phyloP scores from a whole-genome alignment of 2,113 vertebrate species.

The Parotia lawesii region DNA sequence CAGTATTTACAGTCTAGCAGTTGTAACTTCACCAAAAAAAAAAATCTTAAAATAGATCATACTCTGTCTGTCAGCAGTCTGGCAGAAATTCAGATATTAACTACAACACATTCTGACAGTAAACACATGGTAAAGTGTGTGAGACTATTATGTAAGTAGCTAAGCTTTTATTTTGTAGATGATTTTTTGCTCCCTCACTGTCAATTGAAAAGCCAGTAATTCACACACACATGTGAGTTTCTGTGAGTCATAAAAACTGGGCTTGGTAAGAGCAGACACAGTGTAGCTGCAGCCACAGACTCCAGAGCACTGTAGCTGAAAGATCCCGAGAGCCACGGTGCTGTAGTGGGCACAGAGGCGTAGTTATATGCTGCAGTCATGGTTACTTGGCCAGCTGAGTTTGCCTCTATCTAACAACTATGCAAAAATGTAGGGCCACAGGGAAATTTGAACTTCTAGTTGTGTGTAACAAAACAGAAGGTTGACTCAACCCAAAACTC shows the following conservation, averaged over 20 bases:
- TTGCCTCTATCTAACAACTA: not conserved
- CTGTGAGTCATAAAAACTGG: slow-evolving; percentile 17
- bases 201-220: slow-evolving; percentile 35
- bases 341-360: not conserved
- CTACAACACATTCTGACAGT: slow-evolving; percentile 34
- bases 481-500: not conserved
- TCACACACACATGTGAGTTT: not conserved
- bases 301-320: not conserved
- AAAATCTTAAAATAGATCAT: slow-evolving; percentile 15
- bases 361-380: not conserved
- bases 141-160: slow-evolving; percentile 40
- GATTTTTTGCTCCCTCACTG: slow-evolving; percentile 26
- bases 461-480: not conserved
- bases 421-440: not conserved
- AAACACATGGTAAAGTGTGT: slow-evolving; percentile 49
- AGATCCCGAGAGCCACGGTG: not conserved
- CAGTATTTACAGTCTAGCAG: slow-evolving; percentile 30
- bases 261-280: not conserved
- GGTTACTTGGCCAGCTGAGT: not conserved
- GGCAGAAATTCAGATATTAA: slow-evolving; percentile 55
- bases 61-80: slow-evolving; percentile 40
- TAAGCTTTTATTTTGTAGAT: slow-evolving; percentile 26
- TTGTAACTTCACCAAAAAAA: slow-evolving; percentile 23
- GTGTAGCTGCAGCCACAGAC: not conserved
- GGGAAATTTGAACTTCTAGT: not conserved